Evolutionary conservation across 2,888 invertebrate species (phyloP).

Genomic region (Calameuta pallipes): DNA sequence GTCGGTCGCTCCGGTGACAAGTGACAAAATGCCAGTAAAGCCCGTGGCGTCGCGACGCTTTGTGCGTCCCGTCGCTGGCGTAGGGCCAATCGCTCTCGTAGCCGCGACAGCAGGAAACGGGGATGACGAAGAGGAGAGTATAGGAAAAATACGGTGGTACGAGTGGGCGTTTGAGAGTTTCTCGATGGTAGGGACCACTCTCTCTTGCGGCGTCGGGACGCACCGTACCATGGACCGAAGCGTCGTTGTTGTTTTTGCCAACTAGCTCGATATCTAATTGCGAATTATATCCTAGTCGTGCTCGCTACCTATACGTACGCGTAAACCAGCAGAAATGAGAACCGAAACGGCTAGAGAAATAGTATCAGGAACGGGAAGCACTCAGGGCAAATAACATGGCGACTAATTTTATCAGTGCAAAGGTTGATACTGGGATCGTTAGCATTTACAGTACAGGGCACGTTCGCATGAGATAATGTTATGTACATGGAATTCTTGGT

Average conservation of each 20-base stretch:
- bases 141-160: background rate
- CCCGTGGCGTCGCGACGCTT: conserved; percentile 17
- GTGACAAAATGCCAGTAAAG: conserved; percentile 38
- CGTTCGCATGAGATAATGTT: too few relatives aligned
- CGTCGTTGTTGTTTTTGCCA: conserved; percentile 29
- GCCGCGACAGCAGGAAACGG: background rate
- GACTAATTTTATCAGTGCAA: too few relatives aligned
- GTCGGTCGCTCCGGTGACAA: conserved; percentile 26
- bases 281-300: conserved; percentile 38
- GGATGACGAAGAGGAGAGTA: background rate
- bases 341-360: too few relatives aligned
- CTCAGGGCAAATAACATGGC: too few relatives aligned
- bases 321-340: too few relatives aligned
- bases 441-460: too few relatives aligned
- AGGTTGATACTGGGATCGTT: too few relatives aligned
- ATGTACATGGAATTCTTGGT: too few relatives aligned
- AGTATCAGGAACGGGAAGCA: too few relatives aligned
- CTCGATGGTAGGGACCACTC: too few relatives aligned
- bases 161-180: background rate
- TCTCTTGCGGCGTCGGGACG: too few relatives aligned
- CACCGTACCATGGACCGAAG: too few relatives aligned
- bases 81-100: conserved; percentile 34
- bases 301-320: background rate
- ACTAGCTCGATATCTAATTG: conserved; percentile 38
- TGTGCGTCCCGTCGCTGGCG: conserved; percentile 41